Base-by-base conservation (phyloP, 2,888 invertebrate genomes). In the Catocala fraxini region DNA sequence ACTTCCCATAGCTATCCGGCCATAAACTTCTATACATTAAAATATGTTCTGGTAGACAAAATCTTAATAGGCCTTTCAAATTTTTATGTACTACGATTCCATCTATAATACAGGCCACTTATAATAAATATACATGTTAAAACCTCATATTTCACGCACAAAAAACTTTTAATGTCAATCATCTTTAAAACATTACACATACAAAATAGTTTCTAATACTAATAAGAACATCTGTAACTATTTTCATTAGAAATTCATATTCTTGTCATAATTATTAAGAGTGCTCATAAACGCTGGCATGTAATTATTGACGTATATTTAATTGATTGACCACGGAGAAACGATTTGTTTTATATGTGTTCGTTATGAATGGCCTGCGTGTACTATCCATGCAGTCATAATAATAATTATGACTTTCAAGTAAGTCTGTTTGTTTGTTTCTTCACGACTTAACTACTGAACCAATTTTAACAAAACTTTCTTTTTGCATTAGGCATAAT, bases 241-340 rank as follows among this genome's bases (percentile, higher is more conserved):
- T 77, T 78, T 82, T 79, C 81, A 87, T 88, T 86, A 84, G 61
- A 84, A 74, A 86, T 86, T 84, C 80, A 82, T 87, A 82, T 85
- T 77, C 74, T 72, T 78, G 73, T 84, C 87, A 82, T 87, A 88
- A 89, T 87, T 87, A 89, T 87, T 87, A 87, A 85, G 86, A 82
- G 75, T 78, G 71, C 70, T 79, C 83, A 85, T 86, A 86, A 86
- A 80, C 79, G 67, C 67, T 75, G 68, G 75, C 68, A 79, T 76
- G 84, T 86, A 88, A 89, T 90, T 87, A 89, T 86, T 77, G 74
- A 81, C 83, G 82, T 81, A 73, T 77, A 67, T 77, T 80, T 89
- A 91, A 91, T 90, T 88, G 88, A 90, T 87, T 84, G 85, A 86
- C 86, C 89, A 88, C 87, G 89, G 73, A 76, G 73, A 80, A 84